Percentiles rank a stretch among this genome's conserved stretches.
Conservation (phyloP, 2,888 invertebrate genomes). For the Acholoe squamosa region DNA sequence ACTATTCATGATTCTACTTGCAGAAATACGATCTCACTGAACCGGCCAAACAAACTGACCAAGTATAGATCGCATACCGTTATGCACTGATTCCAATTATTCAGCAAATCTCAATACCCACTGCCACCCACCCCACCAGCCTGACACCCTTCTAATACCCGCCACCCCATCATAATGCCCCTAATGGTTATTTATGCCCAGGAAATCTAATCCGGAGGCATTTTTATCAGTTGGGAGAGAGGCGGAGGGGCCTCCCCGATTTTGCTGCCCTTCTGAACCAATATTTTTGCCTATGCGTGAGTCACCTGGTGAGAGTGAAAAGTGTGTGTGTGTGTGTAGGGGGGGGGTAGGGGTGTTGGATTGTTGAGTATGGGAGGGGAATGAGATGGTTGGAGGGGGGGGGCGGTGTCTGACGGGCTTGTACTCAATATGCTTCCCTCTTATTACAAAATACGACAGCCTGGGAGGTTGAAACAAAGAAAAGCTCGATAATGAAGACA, state of each 20-base stretch:
- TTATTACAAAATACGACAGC: not conserved
- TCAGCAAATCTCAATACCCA: not conserved
- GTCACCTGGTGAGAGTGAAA: not conserved
- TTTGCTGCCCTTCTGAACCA: conserved; percentile 25
- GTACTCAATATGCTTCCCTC: not conserved
- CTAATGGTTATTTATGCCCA: conserved; percentile 39
- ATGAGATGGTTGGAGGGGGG: not conserved
- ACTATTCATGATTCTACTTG: too few relatives aligned
- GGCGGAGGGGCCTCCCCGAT: not conserved
- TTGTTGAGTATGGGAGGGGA: too few relatives aligned
- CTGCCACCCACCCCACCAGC: not conserved
- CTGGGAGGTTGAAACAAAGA: conserved; percentile 14
- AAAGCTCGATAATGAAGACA: conserved; percentile 14
- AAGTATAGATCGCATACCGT: conserved; percentile 2
- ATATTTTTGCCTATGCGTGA: not conserved
- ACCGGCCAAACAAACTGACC: not conserved
- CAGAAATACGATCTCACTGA: too few relatives aligned
- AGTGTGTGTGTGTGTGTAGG: not conserved
- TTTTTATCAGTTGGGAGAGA: not conserved
- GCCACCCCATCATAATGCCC: not conserved
- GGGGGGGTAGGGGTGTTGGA: not conserved
- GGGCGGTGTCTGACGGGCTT: not conserved
- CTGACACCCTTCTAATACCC: not conserved
- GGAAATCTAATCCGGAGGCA: conserved; percentile 31
- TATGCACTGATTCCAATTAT: not conserved